Evolutionary conservation across 2,888 invertebrate genomes (phyloP).

Genomic region (Aporophyla nigra): DNA sequence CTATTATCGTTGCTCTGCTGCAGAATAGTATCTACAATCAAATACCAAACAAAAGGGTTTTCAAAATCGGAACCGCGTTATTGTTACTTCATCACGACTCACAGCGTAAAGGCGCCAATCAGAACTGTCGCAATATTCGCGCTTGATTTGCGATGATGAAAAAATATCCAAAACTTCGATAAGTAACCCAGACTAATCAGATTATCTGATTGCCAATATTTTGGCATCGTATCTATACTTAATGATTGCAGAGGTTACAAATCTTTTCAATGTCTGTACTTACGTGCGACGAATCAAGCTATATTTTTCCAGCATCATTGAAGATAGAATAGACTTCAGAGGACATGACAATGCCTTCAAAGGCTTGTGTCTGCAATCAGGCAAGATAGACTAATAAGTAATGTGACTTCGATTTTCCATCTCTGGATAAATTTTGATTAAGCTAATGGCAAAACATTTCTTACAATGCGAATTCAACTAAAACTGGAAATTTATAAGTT

Average conservation of each 20-base stretch:
- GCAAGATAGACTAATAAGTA: too few relatives aligned
- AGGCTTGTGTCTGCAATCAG: too few relatives aligned
- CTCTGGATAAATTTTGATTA: too few relatives aligned
- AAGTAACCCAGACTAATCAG: slow-evolving; percentile 62
- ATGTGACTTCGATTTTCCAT: too few relatives aligned
- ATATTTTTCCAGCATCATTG: too few relatives aligned
- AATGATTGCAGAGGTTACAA: slow-evolving; percentile 25
- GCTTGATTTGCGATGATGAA: slow-evolving; percentile 65
- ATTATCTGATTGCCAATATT: slow-evolving; percentile 52
- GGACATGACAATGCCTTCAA: too few relatives aligned
- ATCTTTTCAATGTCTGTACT: neutral
- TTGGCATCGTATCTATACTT: slow-evolving; percentile 28
- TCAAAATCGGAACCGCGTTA: slow-evolving; percentile 7
- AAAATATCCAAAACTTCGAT: slow-evolving; percentile 52
- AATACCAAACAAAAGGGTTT: slow-evolving; percentile 45
- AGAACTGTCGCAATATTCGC: slow-evolving; percentile 58
- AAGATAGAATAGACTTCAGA: too few relatives aligned
- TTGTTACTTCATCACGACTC: slow-evolving; percentile 48
- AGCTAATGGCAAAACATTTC: too few relatives aligned
- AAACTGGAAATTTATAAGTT: too few relatives aligned
- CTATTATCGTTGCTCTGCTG: neutral
- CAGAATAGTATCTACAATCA: neutral
- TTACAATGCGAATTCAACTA: too few relatives aligned
- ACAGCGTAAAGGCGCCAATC: slow-evolving; percentile 24
- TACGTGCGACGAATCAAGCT: too few relatives aligned